phyloP scores from a whole-genome alignment of 2,797 vertebrate species.

The Rhadinocentrus ornatus region DNA sequence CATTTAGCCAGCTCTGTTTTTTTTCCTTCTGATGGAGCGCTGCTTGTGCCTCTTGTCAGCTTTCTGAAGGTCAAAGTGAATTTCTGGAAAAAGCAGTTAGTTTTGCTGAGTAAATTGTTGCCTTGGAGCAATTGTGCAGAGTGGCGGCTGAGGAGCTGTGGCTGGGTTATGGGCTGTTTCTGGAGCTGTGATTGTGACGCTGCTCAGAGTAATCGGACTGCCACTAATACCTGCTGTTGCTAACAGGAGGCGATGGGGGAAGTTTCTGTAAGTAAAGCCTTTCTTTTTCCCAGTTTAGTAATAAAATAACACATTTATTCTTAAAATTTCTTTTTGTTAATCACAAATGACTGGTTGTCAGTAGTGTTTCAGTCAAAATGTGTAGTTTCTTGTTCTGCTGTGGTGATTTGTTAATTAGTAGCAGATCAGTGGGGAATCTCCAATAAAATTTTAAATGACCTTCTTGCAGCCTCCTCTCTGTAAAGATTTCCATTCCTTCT shows the following conservation, averaged over 20 bases:
- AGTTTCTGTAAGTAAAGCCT: constrained; percentile 71
- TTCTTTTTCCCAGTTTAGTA: constrained; percentile 30
- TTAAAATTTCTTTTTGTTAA: neutral
- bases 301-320: neutral
- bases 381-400: neutral
- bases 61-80: constrained; percentile 85
- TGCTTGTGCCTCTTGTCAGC: constrained; percentile 46
- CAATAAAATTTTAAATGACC: neutral
- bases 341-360: neutral
- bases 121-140: constrained; percentile 35
- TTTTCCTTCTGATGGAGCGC: constrained; percentile 79
- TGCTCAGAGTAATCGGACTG: constrained; percentile 56
- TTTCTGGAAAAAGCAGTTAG: constrained; percentile 42
- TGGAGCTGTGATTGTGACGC: constrained; percentile 58
- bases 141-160: constrained; percentile 30
- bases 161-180: constrained; percentile 63
- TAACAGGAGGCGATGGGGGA: constrained; percentile 75
- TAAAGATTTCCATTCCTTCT: neutral
- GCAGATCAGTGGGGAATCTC: neutral
- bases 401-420: constrained; percentile 2
- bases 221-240: constrained; percentile 69
- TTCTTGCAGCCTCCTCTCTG: neutral
- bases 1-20: constrained; percentile 83
- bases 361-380: neutral
- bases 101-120: constrained; percentile 53